A percentile compares a stretch with the other conserved stretches of the same genome.
Conservation (phyloP, 2,113 vertebrate genomes). For the Psephotus haematonotus region DNA sequence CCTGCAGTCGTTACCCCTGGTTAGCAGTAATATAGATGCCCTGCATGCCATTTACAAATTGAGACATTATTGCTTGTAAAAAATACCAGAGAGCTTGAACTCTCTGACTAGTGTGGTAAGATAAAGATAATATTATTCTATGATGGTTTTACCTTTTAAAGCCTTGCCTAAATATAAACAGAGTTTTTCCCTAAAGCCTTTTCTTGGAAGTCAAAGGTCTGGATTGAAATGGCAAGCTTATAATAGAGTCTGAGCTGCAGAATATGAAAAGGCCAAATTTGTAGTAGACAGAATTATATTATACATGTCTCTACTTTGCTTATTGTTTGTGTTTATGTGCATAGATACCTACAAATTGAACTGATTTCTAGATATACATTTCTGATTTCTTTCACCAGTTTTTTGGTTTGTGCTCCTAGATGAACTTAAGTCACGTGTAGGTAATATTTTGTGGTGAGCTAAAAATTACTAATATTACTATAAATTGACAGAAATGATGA, state of each 20-base stretch:
- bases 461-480: background rate
- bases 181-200: background rate
- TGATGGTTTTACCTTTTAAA: constrained; percentile 9
- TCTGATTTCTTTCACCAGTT: background rate
- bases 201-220: constrained; percentile 40
- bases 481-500: background rate
- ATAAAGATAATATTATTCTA: background rate
- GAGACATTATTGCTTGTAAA: background rate
- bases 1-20: background rate
- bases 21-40: background rate
- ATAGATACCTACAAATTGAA: background rate
- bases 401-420: background rate
- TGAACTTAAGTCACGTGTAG: background rate
- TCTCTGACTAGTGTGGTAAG: background rate
- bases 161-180: constrained; percentile 50
- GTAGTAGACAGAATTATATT: constrained; percentile 13
- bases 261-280: constrained; percentile 46
- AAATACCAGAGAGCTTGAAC: background rate
- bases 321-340: constrained; percentile 2
- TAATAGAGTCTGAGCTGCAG: constrained; percentile 48
- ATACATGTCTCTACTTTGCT: background rate
- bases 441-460: background rate
- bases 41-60: background rate
- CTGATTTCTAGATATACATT: constrained; percentile 5
- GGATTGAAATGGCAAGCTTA: constrained; percentile 50